Evolutionary conservation across 2,113 vertebrate species (phyloP).

Genomic region (Quiscalus mexicanus): DNA sequence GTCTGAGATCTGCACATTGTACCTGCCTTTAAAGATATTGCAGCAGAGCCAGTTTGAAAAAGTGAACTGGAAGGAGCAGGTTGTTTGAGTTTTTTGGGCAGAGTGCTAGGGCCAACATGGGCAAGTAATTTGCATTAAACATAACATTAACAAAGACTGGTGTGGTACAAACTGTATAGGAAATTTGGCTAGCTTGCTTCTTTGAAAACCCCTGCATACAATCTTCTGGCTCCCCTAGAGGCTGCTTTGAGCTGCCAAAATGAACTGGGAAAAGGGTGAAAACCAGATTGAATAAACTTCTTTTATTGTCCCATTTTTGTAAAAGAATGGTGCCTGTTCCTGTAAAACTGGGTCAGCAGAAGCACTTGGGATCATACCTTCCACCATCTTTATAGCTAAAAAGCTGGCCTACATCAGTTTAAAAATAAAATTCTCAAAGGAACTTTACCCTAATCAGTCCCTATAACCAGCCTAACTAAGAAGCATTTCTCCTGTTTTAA

Average conservation of each 20-base stretch:
- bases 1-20: background rate
- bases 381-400: slow-evolving; percentile 25
- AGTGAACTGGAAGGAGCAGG: background rate
- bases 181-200: background rate
- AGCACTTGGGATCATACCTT: slow-evolving; percentile 5
- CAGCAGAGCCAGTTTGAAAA: background rate
- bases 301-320: slow-evolving; percentile 1
- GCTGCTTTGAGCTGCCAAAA: slow-evolving; percentile 10
- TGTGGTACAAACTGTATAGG: background rate
- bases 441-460: background rate
- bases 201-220: background rate
- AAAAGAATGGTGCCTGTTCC: background rate
- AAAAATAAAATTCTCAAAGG: slow-evolving; percentile 38
- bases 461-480: background rate
- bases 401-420: slow-evolving; percentile 16
- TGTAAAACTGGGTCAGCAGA: slow-evolving; percentile 26
- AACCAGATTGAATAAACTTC: background rate
- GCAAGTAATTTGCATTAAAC: background rate
- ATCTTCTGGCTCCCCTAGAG: slow-evolving; percentile 54
- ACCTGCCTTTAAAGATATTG: background rate
- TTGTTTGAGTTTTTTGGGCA: background rate
- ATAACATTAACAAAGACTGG: background rate
- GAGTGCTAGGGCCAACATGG: background rate
- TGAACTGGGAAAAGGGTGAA: background rate
- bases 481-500: slow-evolving; percentile 5